Percentiles rank a stretch among this genome's conserved stretches.
phyloP scores from a whole-genome alignment of 2,113 vertebrate species.

The Haemorhous mexicanus region DNA sequence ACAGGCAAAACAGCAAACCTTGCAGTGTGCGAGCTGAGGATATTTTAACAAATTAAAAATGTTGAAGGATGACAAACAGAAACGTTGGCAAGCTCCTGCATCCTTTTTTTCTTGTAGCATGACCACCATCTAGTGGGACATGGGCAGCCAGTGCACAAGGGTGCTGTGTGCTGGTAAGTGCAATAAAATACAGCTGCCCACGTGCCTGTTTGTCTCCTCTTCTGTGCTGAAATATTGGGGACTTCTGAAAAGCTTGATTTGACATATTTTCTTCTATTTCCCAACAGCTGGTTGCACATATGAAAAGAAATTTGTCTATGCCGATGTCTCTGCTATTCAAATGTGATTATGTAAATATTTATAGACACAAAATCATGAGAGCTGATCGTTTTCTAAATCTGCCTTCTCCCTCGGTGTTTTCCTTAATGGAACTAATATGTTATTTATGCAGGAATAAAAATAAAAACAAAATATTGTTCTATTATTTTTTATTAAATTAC shows the following conservation, averaged over 20 bases:
- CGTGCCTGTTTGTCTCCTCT: neutral
- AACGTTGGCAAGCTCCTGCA: fast-evolving
- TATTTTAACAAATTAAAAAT: neutral
- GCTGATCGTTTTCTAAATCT: neutral
- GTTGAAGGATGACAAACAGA: neutral
- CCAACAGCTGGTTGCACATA: neutral
- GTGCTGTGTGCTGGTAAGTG: fast-evolving
- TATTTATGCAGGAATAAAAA: neutral
- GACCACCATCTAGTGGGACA: constrained; percentile 55
- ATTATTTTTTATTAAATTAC: neutral
- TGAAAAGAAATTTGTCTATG: fast-evolving
- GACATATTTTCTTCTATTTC: neutral
- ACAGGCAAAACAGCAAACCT: neutral
- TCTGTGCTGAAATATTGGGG: neutral
- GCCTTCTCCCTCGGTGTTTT: neutral
- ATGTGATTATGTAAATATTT: neutral
- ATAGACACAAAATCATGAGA: fast-evolving
- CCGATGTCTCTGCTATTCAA: neutral
- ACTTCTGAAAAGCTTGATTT: neutral
- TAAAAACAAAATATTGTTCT: neutral
- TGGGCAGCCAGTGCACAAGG: neutral
- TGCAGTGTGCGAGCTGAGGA: neutral
- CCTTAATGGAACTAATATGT: no score
- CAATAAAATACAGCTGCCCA: neutral
- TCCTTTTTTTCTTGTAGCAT: neutral